phyloP scores from a whole-genome alignment of 2,888 invertebrate species.

The Eulithis testata region DNA sequence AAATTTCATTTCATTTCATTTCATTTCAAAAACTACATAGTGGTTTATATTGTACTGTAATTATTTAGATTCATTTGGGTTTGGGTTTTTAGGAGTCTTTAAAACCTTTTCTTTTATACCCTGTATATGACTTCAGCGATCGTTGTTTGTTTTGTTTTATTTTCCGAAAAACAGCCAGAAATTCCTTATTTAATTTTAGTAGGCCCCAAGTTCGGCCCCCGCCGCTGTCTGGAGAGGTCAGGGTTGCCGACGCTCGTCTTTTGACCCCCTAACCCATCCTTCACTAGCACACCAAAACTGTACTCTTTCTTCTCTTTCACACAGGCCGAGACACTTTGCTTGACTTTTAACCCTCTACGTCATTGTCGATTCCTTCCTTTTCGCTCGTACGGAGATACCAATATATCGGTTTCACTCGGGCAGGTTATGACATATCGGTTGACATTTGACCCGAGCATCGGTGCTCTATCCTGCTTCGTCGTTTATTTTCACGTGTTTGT shows the following conservation, averaged over 20 bases:
- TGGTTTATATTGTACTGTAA: too few relatives aligned
- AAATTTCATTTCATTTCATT: too few relatives aligned
- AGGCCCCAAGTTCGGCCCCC: constrained; percentile 69
- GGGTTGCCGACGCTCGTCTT: constrained; percentile 82
- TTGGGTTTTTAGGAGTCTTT: too few relatives aligned
- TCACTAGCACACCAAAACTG: constrained; percentile 54
- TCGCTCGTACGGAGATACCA: constrained; percentile 51
- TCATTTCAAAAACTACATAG: too few relatives aligned
- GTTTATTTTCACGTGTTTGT: constrained; percentile 52
- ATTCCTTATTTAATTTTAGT: constrained; percentile 37
- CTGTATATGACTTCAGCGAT: too few relatives aligned
- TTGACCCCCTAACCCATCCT: constrained; percentile 72
- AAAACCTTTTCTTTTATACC: too few relatives aligned
- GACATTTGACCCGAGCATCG: constrained; percentile 79
- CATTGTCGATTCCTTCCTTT: constrained; percentile 73
- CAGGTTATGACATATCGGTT: constrained; percentile 84
- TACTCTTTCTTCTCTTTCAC: constrained; percentile 57
- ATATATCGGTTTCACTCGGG: constrained; percentile 68
- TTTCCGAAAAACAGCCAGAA: too few relatives aligned
- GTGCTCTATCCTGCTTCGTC: constrained; percentile 65
- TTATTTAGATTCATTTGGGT: too few relatives aligned
- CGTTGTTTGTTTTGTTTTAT: too few relatives aligned
- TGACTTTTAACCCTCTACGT: constrained; percentile 83
- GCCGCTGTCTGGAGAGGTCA: constrained; percentile 74
- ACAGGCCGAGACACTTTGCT: constrained; percentile 81